A percentile compares a stretch with the other conserved stretches of the same genome.
phyloP scores from a whole-genome alignment of 2,888 invertebrate species.

The Drosophila tanythrix region DNA sequence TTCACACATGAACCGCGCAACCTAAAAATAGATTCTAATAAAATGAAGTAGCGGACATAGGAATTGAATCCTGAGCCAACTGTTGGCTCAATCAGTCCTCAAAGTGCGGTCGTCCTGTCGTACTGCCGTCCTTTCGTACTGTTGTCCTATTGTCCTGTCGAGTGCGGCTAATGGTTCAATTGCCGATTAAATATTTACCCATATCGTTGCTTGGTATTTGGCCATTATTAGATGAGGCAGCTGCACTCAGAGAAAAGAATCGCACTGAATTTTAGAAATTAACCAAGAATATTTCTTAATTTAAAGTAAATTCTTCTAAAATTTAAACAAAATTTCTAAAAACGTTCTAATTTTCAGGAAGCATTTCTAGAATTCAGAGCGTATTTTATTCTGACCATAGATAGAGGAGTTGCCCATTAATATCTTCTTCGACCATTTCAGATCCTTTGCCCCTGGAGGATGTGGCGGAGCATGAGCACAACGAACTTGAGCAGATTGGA shows the following conservation, averaged over 20 bases:
- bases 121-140: background rate
- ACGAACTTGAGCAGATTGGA: slow-evolving; percentile 45
- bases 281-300: background rate
- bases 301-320: background rate
- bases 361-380: no score
- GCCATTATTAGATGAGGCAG: background rate
- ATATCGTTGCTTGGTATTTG: slow-evolving; percentile 37
- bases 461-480: slow-evolving; percentile 22
- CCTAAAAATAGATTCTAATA: slow-evolving; percentile 58
- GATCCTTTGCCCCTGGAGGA: slow-evolving; percentile 84
- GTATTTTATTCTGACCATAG: background rate
- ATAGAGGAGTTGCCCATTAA: background rate
- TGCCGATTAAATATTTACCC: slow-evolving; percentile 56
- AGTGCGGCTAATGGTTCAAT: slow-evolving; percentile 50
- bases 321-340: no score
- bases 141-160: background rate
- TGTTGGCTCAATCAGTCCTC: slow-evolving; percentile 45
- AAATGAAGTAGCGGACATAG: slow-evolving; percentile 28
- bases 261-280: background rate
- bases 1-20: slow-evolving; percentile 36
- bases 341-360: background rate
- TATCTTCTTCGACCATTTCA: slow-evolving; percentile 1
- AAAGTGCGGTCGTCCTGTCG: slow-evolving; percentile 19
- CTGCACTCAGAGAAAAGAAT: background rate
- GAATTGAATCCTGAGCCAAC: slow-evolving; percentile 17